Conservation (phyloP, 2,113 vertebrate species). For the Cranoglanis bouderius region DNA sequence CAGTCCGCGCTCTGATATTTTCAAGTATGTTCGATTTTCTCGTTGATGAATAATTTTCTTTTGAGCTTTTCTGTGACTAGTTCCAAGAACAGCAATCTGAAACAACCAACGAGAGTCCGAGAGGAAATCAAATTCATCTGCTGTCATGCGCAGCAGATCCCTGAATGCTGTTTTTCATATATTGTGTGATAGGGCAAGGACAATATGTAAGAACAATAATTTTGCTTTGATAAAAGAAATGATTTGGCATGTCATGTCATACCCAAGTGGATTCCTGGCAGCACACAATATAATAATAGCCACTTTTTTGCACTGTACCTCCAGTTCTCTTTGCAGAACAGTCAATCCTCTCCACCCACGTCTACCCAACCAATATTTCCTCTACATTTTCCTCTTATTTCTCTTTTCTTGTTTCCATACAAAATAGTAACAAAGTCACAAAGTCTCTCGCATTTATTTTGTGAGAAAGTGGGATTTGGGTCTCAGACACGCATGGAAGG, state of each 20-base stretch:
- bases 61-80: background rate
- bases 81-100: background rate
- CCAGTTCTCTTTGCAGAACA: background rate
- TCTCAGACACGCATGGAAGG: background rate
- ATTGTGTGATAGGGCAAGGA: background rate
- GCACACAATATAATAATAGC: too few species aligned
- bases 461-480: background rate
- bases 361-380: background rate
- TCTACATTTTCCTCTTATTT: background rate
- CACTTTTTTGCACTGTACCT: background rate
- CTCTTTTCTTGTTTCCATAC: background rate
- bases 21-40: background rate
- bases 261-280: background rate
- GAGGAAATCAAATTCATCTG: background rate
- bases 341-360: background rate
- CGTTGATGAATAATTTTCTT: background rate
- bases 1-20: background rate
- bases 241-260: background rate
- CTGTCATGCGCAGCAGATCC: background rate
- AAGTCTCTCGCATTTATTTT: background rate
- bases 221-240: background rate
- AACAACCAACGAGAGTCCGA: background rate
- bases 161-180: background rate
- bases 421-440: background rate
- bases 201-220: background rate